phyloP scores from a whole-genome alignment of 2,113 vertebrate species.

The Pan troglodytes region NHGRI_mPanTro3-v2.1_pri NC_072404.2:119035501-119036000 shows the following conservation, averaged over 20 bases:
- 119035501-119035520: slow-evolving; percentile 96
- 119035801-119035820: slow-evolving; percentile 27
- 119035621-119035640: slow-evolving; percentile 95
- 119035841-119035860: neutral
- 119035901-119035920: slow-evolving; percentile 23
- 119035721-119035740: neutral
- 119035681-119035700: neutral
- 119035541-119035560: slow-evolving; percentile 96
- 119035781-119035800: slow-evolving; percentile 3
- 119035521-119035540: slow-evolving; percentile 98
- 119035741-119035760: neutral
- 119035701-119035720: neutral
- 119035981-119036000: neutral
- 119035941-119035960: neutral
- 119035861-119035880: neutral
- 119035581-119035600: slow-evolving; percentile 95
- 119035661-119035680: slow-evolving; percentile 85
- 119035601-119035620: slow-evolving; percentile 96
- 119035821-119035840: neutral
- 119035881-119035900: slow-evolving; percentile 43
- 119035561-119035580: slow-evolving; percentile 97
- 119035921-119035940: neutral
- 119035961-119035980: neutral
- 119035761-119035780: neutral
- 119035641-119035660: slow-evolving; percentile 97